Base-by-base conservation (phyloP, 2,113 vertebrate genomes). In the Ceyx margarethae region DNA sequence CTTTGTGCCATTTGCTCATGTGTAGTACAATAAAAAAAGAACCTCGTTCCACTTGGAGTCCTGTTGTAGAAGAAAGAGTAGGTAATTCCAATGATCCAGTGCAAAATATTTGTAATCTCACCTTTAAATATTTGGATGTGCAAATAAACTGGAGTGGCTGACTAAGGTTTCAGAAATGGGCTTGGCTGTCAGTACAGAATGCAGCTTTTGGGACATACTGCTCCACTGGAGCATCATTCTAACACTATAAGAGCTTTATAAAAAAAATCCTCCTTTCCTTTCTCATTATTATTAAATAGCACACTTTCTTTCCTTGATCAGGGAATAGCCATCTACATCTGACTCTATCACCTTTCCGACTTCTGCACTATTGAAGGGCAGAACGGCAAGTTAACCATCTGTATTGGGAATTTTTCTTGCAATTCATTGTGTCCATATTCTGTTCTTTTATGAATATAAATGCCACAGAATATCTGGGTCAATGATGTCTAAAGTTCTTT, bases 401-500 rank as follows among this genome's bases (percentile, higher is more conserved):
- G 95, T 89, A 95, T 40, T 89, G 96, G 95, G 95, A 96, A 95
- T 96, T 96, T 95, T 89, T 91, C 83, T 74, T 65, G 72, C 71
- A 89, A 80, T 91, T 95, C 91, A 75, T 90, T 74, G 81, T 94
- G 87, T 77, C 95, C 35, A 51, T 83, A 87, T 91, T 94, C 85
- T 94, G 75, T 74, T 91, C 93, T 89, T 94, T 57, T 93, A 85
- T 96, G 93, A 96, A 95, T 97, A 94, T 93, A 95, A 97, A 96
- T 93, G 83, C 89, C 45, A 77, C 48, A 64, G 75, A 95, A 79
- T 96, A 96, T 96, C 93, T 96, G 75, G 95, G 96, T 96, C 96
- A 96, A 90, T 94, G 91, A 95, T 91, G 78, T 95, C 87, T 91
- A 92, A 96, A 96, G 95, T 94, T 95, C 92, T 95, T 94, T 95